These are phyloP conservation scores for Magallana nippona DNA, from an alignment of 2,888 invertebrate species.

Conservation along the genomic window DNA sequence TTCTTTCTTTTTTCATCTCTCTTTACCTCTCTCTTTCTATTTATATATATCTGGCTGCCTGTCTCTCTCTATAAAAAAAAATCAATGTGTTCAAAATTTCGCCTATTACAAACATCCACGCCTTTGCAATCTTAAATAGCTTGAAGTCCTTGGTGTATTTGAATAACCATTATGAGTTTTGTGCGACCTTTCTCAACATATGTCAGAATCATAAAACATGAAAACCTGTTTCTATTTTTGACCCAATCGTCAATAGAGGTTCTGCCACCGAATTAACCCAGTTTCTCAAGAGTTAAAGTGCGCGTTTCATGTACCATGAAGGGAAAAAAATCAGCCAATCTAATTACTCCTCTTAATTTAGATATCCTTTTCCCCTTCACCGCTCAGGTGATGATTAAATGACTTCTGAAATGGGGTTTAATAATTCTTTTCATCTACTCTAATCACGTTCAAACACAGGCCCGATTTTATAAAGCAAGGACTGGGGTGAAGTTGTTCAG, in stretches of 20 bases:
- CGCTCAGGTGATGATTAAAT: slow-evolving; percentile 18
- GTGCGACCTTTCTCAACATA: slow-evolving; percentile 3
- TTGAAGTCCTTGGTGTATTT: not conserved
- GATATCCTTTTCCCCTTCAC: slow-evolving; percentile 23
- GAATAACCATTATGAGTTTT: slow-evolving; percentile 17
- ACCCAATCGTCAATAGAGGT: not conserved
- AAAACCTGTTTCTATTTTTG: slow-evolving; percentile 27
- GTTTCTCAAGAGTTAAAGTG: slow-evolving; percentile 21
- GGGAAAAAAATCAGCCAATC: slow-evolving; percentile 24
- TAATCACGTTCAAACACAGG: not conserved
- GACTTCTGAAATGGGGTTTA: slow-evolving; percentile 10
- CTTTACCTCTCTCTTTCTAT: too few species aligned
- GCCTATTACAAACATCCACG: not conserved
- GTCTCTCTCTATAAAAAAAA: too few species aligned
- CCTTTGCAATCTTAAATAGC: not conserved
- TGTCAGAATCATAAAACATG: slow-evolving; percentile 20
- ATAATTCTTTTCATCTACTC: not conserved
- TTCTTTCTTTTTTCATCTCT: too few species aligned
- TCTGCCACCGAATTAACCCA: slow-evolving; percentile 19
- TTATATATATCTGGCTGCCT: too few species aligned
- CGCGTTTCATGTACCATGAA: slow-evolving; percentile 19
- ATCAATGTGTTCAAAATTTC: too few species aligned
- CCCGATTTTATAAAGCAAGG: not conserved
- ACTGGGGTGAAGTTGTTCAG: not conserved
- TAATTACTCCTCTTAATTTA: slow-evolving; percentile 23